Base-by-base conservation (phyloP, 1,140 invertebrate species). In the Gryon sp. region DNA sequence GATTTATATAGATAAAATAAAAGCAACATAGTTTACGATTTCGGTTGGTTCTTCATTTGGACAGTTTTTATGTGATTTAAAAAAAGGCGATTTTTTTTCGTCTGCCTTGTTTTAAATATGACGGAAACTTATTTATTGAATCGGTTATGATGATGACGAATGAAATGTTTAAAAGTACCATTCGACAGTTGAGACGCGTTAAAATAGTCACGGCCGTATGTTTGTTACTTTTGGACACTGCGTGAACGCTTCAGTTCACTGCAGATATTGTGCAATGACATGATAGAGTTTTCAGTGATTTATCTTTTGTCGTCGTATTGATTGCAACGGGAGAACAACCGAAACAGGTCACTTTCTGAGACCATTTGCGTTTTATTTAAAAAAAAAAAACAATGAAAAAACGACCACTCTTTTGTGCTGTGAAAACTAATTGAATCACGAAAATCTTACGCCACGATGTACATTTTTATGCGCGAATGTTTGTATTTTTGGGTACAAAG, bases 271-370 rank as follows among this genome's bases (percentile, higher is more conserved):
- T 74, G 69, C 59, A 74, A 74, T 74, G 69, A 74, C 59, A 65
- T 74, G 69, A 74, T 59, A 74, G 60, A 74, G 38, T 74, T 65
- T 74, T 74, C 69, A 65, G 57, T 74, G 59, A 74, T 74, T 74
- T 65, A 74, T 63, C 50, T 26, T 73, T 73, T 63, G 69, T 72
- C 68, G 55, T 53, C 22, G 46, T 60, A 70, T 70, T 59, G 66
- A 70, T 70, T 70, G 55, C 20, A 46, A 18, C 24, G 0, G 18
- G n/a, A n/a, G n/a, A n/a, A n/a, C n/a, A 34, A 53, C 12, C 26
- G 28, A 60, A 52, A 53, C 55, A 45, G 66, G 46, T 70, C 66
- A 62, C 55, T 62, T n/a, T 60, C 55, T 59, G 45, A 70, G 55
- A 60, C 36, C 34, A 53, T 60, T 70, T 60, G 55, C 36, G 46